Evolutionary conservation across 2,113 vertebrate species (phyloP).

Genomic region (Dipodomys ordii): DNA sequence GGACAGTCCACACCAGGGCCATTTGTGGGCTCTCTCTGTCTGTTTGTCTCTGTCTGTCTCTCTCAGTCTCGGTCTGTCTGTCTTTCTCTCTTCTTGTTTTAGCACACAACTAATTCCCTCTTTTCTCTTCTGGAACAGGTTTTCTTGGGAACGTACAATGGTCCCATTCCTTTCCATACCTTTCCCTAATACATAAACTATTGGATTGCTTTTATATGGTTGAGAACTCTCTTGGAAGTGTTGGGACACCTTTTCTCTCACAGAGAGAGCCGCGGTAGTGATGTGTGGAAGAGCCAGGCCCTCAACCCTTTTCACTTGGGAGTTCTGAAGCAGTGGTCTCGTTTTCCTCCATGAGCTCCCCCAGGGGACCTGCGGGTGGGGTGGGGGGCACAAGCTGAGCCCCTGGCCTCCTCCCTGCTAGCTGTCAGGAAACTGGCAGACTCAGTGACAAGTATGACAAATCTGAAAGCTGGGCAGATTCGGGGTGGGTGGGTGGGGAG

Average conservation of each 20-base stretch:
- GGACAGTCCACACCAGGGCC: fast-evolving
- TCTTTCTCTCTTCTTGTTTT: neutral
- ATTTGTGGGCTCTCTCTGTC: too few species aligned
- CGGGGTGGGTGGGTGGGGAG: neutral
- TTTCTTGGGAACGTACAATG: neutral
- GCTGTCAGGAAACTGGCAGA: neutral
- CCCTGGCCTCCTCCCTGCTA: too few species aligned
- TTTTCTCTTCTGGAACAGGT: neutral
- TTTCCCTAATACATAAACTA: neutral
- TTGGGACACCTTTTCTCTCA: neutral
- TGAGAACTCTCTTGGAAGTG: neutral
- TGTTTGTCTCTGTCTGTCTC: fast-evolving
- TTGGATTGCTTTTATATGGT: neutral
- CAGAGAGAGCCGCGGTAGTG: neutral
- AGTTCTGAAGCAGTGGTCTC: fast-evolving
- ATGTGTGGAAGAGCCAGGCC: neutral
- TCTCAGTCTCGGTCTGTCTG: fast-evolving
- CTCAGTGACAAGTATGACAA: fast-evolving
- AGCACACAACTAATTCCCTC: neutral
- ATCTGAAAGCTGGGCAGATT: neutral
- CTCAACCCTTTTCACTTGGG: neutral
- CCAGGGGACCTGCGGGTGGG: too few species aligned
- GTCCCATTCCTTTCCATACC: fast-evolving
- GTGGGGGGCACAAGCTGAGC: fast-evolving
- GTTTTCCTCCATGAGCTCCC: fast-evolving